A percentile compares a stretch with the other conserved stretches of the same genome.
phyloP scores from a whole-genome alignment of 2,888 invertebrate species.

The Invenusta paracnida region DNA sequence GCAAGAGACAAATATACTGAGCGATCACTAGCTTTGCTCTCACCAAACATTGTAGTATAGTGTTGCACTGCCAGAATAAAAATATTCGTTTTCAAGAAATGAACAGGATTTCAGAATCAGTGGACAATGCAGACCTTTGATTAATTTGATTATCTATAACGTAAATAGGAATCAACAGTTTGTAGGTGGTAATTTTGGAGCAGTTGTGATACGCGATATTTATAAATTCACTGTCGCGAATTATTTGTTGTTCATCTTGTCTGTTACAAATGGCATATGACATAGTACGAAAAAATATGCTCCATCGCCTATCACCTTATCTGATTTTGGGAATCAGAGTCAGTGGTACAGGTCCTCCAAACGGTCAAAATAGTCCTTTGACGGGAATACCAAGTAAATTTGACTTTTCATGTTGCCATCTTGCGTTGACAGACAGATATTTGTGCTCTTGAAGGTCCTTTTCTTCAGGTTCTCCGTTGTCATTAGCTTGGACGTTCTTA shows the following conservation, averaged over 20 bases:
- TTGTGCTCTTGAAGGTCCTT: not conserved
- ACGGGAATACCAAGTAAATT: slow-evolving; percentile 9
- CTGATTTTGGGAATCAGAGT: not conserved
- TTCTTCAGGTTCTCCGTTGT: too few relatives aligned
- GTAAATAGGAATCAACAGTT: not conserved
- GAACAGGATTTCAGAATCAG: not conserved
- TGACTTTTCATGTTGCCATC: slow-evolving; percentile 1
- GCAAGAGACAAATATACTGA: too few relatives aligned
- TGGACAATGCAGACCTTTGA: not conserved
- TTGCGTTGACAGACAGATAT: not conserved
- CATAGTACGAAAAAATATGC: not conserved
- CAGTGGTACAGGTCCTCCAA: too few relatives aligned
- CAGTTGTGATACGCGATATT: not conserved
- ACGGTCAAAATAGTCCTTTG: not conserved
- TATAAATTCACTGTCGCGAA: not conserved
- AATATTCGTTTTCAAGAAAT: slow-evolving; percentile 6
- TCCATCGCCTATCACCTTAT: not conserved
- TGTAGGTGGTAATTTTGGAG: not conserved
- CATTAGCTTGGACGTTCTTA: too few relatives aligned
- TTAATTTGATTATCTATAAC: not conserved
- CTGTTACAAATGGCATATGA: not conserved
- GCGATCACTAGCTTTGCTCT: too few relatives aligned
- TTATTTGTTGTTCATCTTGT: not conserved
- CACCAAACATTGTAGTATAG: not conserved
- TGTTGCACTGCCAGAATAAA: not conserved